Evolutionary conservation across 2,888 invertebrate species (phyloP), one percentile per base, ranked within the genome.

Genomic region (Drosophila borborema): DNA sequence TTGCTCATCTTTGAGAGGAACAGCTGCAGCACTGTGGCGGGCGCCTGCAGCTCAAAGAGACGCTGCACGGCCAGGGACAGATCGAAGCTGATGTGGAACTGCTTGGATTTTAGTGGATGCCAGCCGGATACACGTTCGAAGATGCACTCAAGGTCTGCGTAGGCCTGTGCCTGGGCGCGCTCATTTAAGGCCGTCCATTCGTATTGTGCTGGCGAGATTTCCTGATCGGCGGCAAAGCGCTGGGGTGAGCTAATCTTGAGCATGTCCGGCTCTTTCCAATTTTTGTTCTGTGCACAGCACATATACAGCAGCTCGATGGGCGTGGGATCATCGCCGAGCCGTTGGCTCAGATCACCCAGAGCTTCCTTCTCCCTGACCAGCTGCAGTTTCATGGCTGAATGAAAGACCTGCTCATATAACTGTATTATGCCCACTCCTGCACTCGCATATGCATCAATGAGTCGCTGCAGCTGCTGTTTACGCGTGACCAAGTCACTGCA

Each of bases 161-260:
- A 93, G 1, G 93, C 92, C 61, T 93, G 93, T 0, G 92, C 83
- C 36, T 84, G 89, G 0, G 92, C 91, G 3, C 93, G 86, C 48
- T 93, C 95, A 74, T 95, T 95, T 0, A 96, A 85, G 0, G 95
- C 95, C 0, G 95, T 95, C 95, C 96, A 96, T 78, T 96, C 96
- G 82, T 95, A 96, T 73, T 96, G 96, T 2, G 95, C 93, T 0
- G 95, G 93, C 7, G 94, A 93, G 55, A 95, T 94, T 93, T 95
- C 93, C 58, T 91, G 91, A n/a, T 92, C 91, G 3, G 89, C 81
- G 0, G 86, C 74, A 41, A 93, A 85, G 8, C 92, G 91, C 54
- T 90, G 91, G 0, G 93, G 93, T 9, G 92, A 91, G 0, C 66
- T 80, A 0, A 74, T 64, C 43, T 88, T 85, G 12, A 87, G 77